Percentiles rank a stretch among this genome's conserved stretches.
These are phyloP conservation scores for Drosophila eugracilis DNA, from an alignment of 1,140 invertebrate species.

Conservation along the genomic window DNA sequence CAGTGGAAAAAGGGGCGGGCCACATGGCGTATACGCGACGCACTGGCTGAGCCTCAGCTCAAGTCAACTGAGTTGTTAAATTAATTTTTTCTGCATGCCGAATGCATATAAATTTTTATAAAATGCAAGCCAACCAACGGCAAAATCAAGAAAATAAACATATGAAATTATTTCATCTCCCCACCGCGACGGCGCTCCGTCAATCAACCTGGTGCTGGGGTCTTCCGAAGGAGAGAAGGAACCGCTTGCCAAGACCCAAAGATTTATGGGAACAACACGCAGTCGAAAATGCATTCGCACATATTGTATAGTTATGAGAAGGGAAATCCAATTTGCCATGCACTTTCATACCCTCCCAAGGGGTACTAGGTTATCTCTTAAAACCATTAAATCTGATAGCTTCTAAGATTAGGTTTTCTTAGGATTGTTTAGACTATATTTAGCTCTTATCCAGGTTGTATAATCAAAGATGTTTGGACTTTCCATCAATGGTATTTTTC, in stretches of 20 bases:
- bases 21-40: conserved; percentile 70
- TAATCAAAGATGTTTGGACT: not conserved
- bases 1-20: conserved; percentile 13
- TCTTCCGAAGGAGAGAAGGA: conserved; percentile 20
- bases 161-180: conserved; percentile 41
- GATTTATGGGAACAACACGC: conserved; percentile 65
- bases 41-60: conserved; percentile 66
- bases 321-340: conserved; percentile 76
- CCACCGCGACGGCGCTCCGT: conserved; percentile 52
- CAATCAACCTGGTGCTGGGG: conserved; percentile 61
- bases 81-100: conserved; percentile 79
- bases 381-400: not conserved
- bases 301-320: conserved; percentile 47
- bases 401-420: not conserved
- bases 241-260: conserved; percentile 65
- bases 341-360: conserved; percentile 16
- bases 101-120: conserved; percentile 46
- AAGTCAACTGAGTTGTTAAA: conserved; percentile 83
- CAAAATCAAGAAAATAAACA: conserved; percentile 28
- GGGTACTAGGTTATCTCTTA: not conserved
- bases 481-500: not conserved
- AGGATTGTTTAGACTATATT: not conserved
- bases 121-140: conserved; percentile 27
- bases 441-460: not conserved
- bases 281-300: conserved; percentile 48